Base-by-base conservation (phyloP, 2,888 invertebrate species). In the Cheilosia scutellata region DNA sequence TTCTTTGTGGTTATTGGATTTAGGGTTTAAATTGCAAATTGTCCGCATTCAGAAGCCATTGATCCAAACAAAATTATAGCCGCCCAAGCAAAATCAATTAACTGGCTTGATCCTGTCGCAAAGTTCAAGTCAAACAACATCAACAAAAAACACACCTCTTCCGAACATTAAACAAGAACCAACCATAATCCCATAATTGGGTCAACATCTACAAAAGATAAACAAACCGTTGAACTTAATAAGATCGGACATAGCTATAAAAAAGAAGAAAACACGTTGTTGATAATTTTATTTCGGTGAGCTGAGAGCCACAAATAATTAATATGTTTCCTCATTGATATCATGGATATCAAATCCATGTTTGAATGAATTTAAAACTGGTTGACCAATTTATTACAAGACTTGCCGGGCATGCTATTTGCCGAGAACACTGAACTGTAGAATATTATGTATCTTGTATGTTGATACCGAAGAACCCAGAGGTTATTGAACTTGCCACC, bases 211-310 rank as follows among this genome's bases (percentile, higher is more conserved):
- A 63, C 40, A 53, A 16, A 42, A 70, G 42, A 65, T 66, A 71
- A 80, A 70, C 57, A 74, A 83, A 55, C 60, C 62, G 16, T 78
- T 82, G 77, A 78, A 72, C 72, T 66, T 62, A 16, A 37, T 6
- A 53, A 44, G 44, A 44, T 63, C 25, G 44, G 55, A 72, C 25
- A 62, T 49, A 20, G 20, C 20, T 20, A 20, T 20, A 31, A n/a
- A 53, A 37, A 47, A 5, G 20, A 29, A 51, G 11, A 60, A 57
- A 16, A 55, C 7, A 11, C 31, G 57, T 57, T 37, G 13, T 9
- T 65, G n/a, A 51, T 65, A 11, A 29, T 68, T 40, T 58, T 40
- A n/a, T 40, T 51, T 57, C 31, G 27, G 20, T 40, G 51, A 58
- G 27, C 13, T 40, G 51, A 58, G 27, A 62, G 51, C 51, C 29